These are phyloP conservation scores for Thera obeliscata DNA, from an alignment of 2,888 invertebrate genomes.

Conservation along the genomic window DNA sequence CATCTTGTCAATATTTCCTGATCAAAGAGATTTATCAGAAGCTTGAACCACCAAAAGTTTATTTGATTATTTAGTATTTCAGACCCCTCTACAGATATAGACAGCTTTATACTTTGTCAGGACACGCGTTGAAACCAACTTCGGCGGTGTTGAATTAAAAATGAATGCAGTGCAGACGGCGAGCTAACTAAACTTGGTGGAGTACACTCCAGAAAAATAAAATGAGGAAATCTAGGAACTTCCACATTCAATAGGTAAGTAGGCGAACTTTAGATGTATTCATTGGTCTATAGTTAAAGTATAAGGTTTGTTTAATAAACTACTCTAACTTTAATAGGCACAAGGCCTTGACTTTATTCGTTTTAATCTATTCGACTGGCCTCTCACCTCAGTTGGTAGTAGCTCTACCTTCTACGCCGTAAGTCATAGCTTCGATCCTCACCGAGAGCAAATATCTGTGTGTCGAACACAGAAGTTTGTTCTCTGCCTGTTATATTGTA, in stretches of 20 bases:
- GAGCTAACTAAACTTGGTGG: constrained; percentile 34
- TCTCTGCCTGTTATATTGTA: too few species aligned
- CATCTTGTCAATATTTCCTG: constrained; percentile 22
- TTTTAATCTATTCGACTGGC: background rate
- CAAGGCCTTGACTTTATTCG: background rate
- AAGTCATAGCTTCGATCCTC: too few species aligned
- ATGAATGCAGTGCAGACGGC: constrained; percentile 61
- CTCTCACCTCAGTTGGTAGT: too few species aligned
- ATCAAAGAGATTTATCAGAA: constrained; percentile 13
- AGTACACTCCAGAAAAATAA: constrained; percentile 32
- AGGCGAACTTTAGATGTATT: constrained; percentile 24
- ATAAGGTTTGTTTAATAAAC: constrained; percentile 1
- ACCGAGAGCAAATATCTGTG: too few species aligned
- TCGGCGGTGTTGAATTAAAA: constrained; percentile 69
- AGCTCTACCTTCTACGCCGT: too few species aligned
- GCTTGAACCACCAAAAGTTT: background rate
- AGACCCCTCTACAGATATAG: constrained; percentile 10
- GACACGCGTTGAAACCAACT: constrained; percentile 66
- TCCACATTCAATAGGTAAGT: constrained; percentile 30
- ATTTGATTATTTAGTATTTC: constrained; percentile 16
- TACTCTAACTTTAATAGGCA: background rate
- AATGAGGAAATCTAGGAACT: constrained; percentile 28
- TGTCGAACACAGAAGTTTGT: too few species aligned
- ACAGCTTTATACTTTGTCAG: constrained; percentile 55
- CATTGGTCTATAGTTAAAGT: constrained; percentile 16